Evolutionary conservation across 2,888 invertebrate genomes (phyloP).

Genomic region (Idaea dimidiata): DNA sequence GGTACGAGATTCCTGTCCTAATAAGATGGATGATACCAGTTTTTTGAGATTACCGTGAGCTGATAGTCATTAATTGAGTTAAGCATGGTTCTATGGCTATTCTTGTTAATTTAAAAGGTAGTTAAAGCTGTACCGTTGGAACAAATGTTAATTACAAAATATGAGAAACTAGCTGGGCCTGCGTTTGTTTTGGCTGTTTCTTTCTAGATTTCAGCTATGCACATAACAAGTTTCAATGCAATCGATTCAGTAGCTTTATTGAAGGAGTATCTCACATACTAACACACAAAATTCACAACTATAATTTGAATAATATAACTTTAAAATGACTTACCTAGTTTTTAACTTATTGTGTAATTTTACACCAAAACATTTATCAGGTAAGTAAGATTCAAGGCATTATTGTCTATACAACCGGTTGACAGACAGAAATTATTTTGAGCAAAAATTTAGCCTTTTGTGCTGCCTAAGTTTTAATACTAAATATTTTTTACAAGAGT

Average conservation of each 20-base stretch:
- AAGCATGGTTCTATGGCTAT: neutral
- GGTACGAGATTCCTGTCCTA: slow-evolving; percentile 15
- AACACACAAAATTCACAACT: too few species aligned
- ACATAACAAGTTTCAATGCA: too few species aligned
- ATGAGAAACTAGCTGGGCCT: too few species aligned
- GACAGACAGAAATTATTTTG: too few species aligned
- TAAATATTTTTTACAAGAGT: too few species aligned
- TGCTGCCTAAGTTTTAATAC: too few species aligned
- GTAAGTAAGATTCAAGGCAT: neutral
- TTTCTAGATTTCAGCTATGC: too few species aligned
- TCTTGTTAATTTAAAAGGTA: neutral
- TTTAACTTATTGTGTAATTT: neutral
- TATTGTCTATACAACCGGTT: neutral
- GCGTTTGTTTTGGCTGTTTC: too few species aligned
- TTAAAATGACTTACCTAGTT: neutral
- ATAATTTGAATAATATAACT: neutral
- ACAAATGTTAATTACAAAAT: neutral
- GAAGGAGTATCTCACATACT: too few species aligned
- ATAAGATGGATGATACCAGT: slow-evolving; percentile 16
- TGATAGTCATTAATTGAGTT: neutral
- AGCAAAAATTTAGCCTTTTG: too few species aligned
- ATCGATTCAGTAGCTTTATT: too few species aligned
- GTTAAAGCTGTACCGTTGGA: neutral
- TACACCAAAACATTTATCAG: neutral
- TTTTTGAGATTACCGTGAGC: neutral